phyloP scores from a whole-genome alignment of 2,113 vertebrate genomes.

The Grammomys surdaster region DNA sequence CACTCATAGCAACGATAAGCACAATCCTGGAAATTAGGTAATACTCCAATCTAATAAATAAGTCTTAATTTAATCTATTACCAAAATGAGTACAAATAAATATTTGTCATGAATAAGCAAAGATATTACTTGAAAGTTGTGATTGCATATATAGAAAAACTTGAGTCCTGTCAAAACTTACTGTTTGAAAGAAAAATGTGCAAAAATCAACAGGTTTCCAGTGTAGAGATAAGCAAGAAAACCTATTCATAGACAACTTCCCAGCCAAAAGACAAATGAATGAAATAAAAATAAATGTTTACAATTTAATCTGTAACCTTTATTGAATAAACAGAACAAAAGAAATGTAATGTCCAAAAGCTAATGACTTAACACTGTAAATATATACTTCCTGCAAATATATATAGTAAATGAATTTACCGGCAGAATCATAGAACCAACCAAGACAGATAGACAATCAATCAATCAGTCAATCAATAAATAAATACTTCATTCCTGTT shows the following conservation, averaged over 20 bases:
- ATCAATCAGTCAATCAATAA: not conserved
- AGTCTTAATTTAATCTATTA: not conserved
- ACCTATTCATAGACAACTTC: not conserved
- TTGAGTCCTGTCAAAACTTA: not conserved
- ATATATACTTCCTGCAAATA: not conserved
- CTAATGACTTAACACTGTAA: not conserved
- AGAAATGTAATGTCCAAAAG: slow-evolving; percentile 31
- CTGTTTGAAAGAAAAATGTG: not conserved
- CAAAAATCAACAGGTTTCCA: slow-evolving; percentile 37
- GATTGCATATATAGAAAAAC: not conserved
- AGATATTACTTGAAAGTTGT: not conserved
- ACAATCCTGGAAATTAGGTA: not conserved
- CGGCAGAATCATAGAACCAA: slow-evolving; percentile 10
- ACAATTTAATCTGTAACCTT: slow-evolving; percentile 35
- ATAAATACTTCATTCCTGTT: not conserved
- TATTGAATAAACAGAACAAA: slow-evolving; percentile 43
- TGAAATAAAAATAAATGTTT: not conserved
- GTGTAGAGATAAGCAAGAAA: not conserved
- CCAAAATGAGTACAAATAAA: not conserved
- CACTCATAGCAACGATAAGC: not conserved
- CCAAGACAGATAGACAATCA: not conserved
- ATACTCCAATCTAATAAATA: not conserved
- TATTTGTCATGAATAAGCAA: not conserved
- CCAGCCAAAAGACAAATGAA: slow-evolving; percentile 16
- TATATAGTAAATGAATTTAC: not conserved